Evolutionary conservation across 2,113 vertebrate species (phyloP).

Genomic region (Callospermophilus lateralis): DNA sequence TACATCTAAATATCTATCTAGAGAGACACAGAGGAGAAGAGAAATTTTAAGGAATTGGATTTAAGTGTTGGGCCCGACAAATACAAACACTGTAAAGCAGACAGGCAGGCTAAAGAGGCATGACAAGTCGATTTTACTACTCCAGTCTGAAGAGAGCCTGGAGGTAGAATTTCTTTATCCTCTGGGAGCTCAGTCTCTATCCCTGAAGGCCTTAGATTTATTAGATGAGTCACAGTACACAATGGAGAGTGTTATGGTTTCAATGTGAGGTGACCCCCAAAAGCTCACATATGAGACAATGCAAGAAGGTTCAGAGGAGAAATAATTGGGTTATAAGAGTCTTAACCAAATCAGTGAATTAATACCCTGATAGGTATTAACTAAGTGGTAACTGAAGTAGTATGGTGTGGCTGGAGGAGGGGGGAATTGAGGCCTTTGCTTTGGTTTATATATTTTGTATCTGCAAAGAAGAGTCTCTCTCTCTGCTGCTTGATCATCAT

Average conservation of each 20-base stretch:
- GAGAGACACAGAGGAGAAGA: not conserved
- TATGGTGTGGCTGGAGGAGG: too few relatives aligned
- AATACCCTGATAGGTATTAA: too few relatives aligned
- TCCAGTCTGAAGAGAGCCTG: not conserved
- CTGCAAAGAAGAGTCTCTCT: too few relatives aligned
- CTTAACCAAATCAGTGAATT: too few relatives aligned
- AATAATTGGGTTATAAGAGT: too few relatives aligned
- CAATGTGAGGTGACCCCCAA: too few relatives aligned
- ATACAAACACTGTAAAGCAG: not conserved
- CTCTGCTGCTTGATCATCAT: too few relatives aligned
- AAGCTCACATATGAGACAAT: too few relatives aligned
- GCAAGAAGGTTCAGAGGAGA: too few relatives aligned
- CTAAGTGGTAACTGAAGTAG: too few relatives aligned
- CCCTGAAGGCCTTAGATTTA: not conserved
- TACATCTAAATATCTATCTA: not conserved
- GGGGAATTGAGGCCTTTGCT: too few relatives aligned
- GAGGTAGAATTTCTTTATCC: not conserved
- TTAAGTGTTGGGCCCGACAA: not conserved
- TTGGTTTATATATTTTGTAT: too few relatives aligned
- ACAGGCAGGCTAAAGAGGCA: not conserved
- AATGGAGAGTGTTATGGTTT: not conserved
- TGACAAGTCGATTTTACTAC: not conserved
- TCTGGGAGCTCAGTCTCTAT: not conserved
- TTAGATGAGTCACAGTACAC: not conserved
- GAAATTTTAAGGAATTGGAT: not conserved